These are phyloP conservation scores for Autographa gamma DNA, from an alignment of 2,888 invertebrate genomes.

Conservation along the genomic window DNA sequence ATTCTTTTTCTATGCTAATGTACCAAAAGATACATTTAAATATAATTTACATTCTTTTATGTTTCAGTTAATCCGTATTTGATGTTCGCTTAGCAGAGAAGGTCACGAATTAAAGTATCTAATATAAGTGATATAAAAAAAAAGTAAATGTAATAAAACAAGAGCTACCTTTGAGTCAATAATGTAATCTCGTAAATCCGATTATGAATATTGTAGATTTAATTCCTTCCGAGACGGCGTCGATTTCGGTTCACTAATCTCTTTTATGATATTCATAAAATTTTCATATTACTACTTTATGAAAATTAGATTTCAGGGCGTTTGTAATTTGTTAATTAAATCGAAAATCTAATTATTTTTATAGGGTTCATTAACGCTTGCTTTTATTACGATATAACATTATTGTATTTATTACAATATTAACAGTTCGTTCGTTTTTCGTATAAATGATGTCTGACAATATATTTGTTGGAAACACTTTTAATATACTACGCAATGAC, in stretches of 20 bases:
- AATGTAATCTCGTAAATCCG: constrained; percentile 47
- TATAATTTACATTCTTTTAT: no score
- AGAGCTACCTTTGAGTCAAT: constrained; percentile 32
- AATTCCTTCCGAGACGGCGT: constrained; percentile 37
- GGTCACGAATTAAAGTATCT: not conserved
- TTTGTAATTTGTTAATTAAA: constrained; percentile 11
- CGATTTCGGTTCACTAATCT: constrained; percentile 29
- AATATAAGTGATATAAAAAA: not conserved
- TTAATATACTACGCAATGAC: not conserved
- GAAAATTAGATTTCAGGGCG: constrained; percentile 24
- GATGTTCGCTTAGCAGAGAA: not conserved
- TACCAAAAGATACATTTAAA: no score
- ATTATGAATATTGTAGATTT: constrained; percentile 46
- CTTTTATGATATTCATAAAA: constrained; percentile 47
- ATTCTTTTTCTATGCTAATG: no score
- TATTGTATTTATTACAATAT: not conserved
- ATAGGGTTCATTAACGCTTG: not conserved
- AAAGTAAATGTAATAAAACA: constrained; percentile 31
- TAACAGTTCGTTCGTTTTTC: no score
- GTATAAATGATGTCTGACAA: not conserved
- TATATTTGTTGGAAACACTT: not conserved
- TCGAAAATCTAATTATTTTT: constrained; percentile 15
- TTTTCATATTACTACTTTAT: constrained; percentile 29
- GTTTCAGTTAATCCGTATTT: not conserved
- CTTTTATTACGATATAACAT: not conserved